A percentile compares a stretch with the other conserved stretches of the same genome.
Evolutionary conservation across 2,113 vertebrate genomes (phyloP).

Genomic region (Catharus fuscescens): DNA sequence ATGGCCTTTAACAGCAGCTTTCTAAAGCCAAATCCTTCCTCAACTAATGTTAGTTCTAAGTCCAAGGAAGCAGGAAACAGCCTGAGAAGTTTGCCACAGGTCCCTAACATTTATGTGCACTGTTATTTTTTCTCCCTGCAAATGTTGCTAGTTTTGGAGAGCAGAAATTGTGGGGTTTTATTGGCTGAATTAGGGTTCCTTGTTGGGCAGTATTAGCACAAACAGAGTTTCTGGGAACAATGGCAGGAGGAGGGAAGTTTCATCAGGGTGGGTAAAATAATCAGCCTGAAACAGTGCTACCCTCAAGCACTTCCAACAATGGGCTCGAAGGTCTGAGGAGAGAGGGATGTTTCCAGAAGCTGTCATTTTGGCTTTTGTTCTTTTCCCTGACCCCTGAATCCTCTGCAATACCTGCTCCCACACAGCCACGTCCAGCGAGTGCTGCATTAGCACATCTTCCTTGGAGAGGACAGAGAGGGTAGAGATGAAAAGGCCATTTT

Average conservation of each 20-base stretch:
- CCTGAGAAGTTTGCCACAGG: neutral
- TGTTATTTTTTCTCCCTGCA: neutral
- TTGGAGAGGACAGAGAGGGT: neutral
- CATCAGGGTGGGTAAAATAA: neutral
- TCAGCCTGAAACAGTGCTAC: neutral
- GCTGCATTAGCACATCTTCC: neutral
- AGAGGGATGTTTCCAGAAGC: neutral
- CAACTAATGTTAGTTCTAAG: neutral
- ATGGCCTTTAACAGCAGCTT: neutral
- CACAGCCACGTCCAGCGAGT: neutral
- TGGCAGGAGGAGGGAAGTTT: neutral
- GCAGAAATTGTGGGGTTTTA: neutral
- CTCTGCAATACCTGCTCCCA: neutral
- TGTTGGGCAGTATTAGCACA: neutral
- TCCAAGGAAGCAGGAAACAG: neutral
- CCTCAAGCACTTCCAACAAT: neutral
- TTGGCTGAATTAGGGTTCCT: neutral
- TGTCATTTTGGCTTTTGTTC: conserved; percentile 24
- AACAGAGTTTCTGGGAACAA: neutral
- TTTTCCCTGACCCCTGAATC: neutral
- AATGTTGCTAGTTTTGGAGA: neutral
- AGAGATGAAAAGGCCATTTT: neutral
- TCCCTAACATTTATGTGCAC: neutral
- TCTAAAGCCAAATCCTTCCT: neutral
- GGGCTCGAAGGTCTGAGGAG: neutral